Conservation (phyloP, 2,888 invertebrate genomes). For the Eueremaeus valkanovi region DNA sequence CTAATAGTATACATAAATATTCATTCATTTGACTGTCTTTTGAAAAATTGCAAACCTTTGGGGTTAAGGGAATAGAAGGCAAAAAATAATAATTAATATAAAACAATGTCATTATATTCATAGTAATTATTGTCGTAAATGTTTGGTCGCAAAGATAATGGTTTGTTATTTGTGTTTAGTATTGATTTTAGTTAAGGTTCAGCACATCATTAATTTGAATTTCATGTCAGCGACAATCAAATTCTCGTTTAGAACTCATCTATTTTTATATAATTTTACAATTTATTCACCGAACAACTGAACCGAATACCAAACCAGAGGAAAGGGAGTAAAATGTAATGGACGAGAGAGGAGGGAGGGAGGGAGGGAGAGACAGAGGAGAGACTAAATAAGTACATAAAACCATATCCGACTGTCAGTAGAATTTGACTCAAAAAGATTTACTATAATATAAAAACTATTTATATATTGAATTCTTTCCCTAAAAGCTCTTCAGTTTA, state of each 20-base stretch:
- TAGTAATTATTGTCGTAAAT: neutral
- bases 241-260: neutral
- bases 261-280: too few relatives aligned
- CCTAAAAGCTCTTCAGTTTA: neutral
- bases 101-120: neutral
- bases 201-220: slow-evolving; percentile 19
- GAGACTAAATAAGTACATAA: too few relatives aligned
- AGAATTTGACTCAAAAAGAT: neutral
- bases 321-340: too few relatives aligned
- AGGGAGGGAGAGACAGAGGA: too few relatives aligned
- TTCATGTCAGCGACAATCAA: slow-evolving; percentile 28
- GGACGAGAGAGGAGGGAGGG: too few relatives aligned
- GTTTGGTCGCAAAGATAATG: slow-evolving; percentile 11
- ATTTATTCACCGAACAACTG: too few relatives aligned
- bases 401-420: neutral
- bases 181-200: neutral
- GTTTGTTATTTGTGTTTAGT: slow-evolving; percentile 1
- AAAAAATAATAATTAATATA: neutral
- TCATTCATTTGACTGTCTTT: too few relatives aligned
- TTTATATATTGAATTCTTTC: neutral
- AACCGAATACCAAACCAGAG: too few relatives aligned
- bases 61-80: neutral
- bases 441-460: neutral
- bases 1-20: too few relatives aligned
- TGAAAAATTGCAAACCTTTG: too few relatives aligned